A percentile compares a stretch with the other conserved stretches of the same genome.
Evolutionary conservation across 2,888 invertebrate species (phyloP).

Genomic region (Cataglyphis altisquamis): DNA sequence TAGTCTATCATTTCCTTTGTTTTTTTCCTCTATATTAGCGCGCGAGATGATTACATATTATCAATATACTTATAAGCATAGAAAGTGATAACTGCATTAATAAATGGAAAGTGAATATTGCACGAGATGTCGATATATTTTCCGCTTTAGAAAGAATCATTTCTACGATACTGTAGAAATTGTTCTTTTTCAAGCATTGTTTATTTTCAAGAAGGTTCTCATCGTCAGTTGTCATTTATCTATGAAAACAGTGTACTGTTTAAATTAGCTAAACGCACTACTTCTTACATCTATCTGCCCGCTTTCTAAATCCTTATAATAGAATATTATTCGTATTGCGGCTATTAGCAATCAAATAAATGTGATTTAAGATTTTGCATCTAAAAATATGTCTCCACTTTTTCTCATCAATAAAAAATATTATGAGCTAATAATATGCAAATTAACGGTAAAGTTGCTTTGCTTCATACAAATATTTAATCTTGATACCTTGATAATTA

Average conservation of each 20-base stretch:
- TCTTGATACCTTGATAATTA: background rate
- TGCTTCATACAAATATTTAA: background rate
- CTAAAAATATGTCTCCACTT: constrained; percentile 39
- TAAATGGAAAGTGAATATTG: background rate
- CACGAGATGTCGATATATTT: background rate
- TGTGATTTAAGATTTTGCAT: constrained; percentile 4
- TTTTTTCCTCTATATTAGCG: background rate
- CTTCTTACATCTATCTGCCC: constrained; percentile 30
- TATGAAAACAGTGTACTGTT: background rate
- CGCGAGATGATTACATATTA: constrained; percentile 15
- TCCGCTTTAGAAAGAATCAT: background rate
- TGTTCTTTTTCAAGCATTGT: constrained; percentile 11
- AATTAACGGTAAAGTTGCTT: background rate
- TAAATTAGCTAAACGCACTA: constrained; percentile 44
- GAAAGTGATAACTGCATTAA: background rate
- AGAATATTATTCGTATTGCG: background rate
- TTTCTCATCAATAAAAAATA: background rate
- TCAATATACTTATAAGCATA: background rate
- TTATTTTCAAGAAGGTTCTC: too few relatives aligned
- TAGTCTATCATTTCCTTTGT: background rate
- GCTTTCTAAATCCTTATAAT: constrained; percentile 53
- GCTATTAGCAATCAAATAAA: constrained; percentile 15
- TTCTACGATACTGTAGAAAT: background rate
- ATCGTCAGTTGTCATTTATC: background rate
- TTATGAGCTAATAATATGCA: constrained; percentile 3